Percentiles rank a stretch among this genome's conserved stretches.
Evolutionary conservation across 1,140 invertebrate genomes (phyloP).

Genomic region (Drosophila miranda): DNA sequence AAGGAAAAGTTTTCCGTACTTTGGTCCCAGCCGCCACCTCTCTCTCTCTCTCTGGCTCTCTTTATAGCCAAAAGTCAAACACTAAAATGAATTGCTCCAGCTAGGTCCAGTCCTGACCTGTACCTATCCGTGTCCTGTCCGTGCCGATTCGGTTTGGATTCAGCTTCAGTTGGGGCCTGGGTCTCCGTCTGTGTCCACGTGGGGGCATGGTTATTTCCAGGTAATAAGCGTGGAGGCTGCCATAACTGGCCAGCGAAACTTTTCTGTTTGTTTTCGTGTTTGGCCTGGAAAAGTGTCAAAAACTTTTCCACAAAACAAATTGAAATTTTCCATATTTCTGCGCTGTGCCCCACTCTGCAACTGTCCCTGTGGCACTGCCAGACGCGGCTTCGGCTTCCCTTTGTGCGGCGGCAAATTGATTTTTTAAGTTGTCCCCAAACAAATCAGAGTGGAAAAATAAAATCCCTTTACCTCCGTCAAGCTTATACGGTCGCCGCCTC

Average conservation of each 20-base stretch:
- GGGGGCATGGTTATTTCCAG: neutral
- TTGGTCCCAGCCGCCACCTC: neutral
- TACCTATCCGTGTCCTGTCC: neutral
- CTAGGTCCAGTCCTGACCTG: neutral
- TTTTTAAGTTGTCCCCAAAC: conserved; percentile 59
- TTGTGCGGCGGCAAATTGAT: conserved; percentile 44
- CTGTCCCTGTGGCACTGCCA: conserved; percentile 5
- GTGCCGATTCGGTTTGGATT: neutral
- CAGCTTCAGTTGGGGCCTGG: neutral
- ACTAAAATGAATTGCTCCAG: conserved; percentile 20
- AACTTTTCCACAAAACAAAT: conserved; percentile 61
- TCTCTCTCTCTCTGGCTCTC: no score
- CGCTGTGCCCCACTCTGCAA: conserved; percentile 6
- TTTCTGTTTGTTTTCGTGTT: conserved; percentile 53
- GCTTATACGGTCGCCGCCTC: conserved; percentile 21
- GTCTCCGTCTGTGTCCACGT: no score
- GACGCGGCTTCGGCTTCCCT: conserved; percentile 34
- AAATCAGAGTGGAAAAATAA: conserved; percentile 39
- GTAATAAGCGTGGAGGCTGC: conserved; percentile 26
- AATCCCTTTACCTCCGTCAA: conserved; percentile 52
- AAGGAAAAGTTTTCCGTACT: conserved; percentile 43
- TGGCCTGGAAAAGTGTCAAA: conserved; percentile 57
- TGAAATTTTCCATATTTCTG: conserved; percentile 63
- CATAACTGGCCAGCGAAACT: conserved; percentile 41
- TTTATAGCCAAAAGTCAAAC: conserved; percentile 31